Conservation (phyloP, 2,888 invertebrate species). For the Microctonus aethiopoides region DNA sequence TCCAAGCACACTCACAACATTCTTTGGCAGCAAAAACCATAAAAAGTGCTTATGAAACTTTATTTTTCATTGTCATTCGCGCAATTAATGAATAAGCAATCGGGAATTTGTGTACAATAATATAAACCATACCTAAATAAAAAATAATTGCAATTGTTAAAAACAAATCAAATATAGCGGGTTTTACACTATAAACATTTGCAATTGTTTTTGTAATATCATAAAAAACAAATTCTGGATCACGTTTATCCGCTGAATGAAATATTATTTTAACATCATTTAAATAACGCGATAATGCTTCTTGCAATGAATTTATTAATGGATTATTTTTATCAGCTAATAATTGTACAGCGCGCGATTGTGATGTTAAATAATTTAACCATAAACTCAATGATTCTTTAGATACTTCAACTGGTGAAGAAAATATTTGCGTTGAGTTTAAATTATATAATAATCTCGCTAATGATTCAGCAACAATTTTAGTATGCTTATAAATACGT, state of each 20-base stretch:
- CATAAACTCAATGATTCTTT: constrained; percentile 79
- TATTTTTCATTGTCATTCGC: constrained; percentile 57
- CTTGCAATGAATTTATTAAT: constrained; percentile 78
- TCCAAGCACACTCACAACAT: background rate
- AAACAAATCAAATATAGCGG: constrained; percentile 97
- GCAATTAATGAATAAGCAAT: constrained; percentile 73
- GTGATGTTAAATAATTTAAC: constrained; percentile 78
- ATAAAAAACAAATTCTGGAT: constrained; percentile 94
- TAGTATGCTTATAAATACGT: constrained; percentile 76
- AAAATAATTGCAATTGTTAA: constrained; percentile 86
- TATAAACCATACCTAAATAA: constrained; percentile 88
- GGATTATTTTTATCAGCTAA: constrained; percentile 75
- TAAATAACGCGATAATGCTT: constrained; percentile 80
- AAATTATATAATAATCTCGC: constrained; percentile 85
- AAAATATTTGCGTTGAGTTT: constrained; percentile 69
- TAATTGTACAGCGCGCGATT: constrained; percentile 81
- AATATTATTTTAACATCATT: constrained; percentile 79
- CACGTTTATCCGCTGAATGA: constrained; percentile 83
- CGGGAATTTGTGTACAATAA: constrained; percentile 80
- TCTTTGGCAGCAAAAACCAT: constrained; percentile 21
- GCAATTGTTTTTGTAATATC: constrained; percentile 82
- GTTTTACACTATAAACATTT: constrained; percentile 95
- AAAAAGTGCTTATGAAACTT: constrained; percentile 51
- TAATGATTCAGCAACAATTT: constrained; percentile 83
- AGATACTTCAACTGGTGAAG: constrained; percentile 71